Conservation (phyloP, 2,113 vertebrate species). For the Leptobrachium leishanense region DNA sequence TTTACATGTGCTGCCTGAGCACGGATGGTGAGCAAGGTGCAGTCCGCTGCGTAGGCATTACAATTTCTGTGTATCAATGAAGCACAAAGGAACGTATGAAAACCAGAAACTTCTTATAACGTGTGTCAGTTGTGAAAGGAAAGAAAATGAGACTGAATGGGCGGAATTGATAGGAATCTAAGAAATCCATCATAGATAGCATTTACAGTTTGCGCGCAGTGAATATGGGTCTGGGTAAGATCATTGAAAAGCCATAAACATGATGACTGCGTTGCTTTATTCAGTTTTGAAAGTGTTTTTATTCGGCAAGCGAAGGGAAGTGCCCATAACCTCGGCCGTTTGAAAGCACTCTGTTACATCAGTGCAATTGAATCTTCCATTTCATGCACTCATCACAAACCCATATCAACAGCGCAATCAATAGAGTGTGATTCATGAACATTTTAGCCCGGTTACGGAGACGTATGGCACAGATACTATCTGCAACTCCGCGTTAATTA, state of each 20-base stretch:
- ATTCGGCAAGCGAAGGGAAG: neutral
- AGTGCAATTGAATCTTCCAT: neutral
- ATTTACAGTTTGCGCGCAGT: neutral
- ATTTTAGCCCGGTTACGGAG: conserved; percentile 13
- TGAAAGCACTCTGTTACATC: neutral
- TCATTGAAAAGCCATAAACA: neutral
- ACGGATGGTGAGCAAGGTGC: too few relatives aligned
- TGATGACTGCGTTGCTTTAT: neutral
- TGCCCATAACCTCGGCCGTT: neutral
- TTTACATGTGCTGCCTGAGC: too few relatives aligned
- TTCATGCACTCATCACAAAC: neutral
- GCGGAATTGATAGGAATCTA: too few relatives aligned
- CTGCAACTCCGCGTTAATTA: conserved; percentile 36
- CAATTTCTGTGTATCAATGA: too few relatives aligned
- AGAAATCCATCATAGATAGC: too few relatives aligned
- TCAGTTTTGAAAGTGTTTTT: neutral
- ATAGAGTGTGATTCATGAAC: neutral
- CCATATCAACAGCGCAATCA: neutral
- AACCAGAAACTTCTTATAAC: too few relatives aligned
- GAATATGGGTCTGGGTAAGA: neutral
- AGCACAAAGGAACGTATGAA: too few relatives aligned
- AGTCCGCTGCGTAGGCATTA: too few relatives aligned
- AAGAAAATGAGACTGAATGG: too few relatives aligned
- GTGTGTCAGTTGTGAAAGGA: too few relatives aligned
- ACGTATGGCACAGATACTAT: conserved; percentile 42